phyloP scores from a whole-genome alignment of 2,888 invertebrate genomes.

The Drosophila nigricruria region DNA sequence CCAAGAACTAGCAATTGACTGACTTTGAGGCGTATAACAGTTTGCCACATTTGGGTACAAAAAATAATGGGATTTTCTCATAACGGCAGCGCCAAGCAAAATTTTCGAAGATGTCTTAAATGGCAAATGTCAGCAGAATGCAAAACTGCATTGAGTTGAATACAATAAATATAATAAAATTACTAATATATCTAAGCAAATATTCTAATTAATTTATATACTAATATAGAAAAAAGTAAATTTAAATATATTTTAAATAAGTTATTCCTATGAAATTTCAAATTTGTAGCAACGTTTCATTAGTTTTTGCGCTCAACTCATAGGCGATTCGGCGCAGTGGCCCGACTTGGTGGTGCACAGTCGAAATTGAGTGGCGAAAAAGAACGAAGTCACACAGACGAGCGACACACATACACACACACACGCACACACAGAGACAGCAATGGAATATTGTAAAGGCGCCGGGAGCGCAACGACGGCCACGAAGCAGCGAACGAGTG shows the following conservation, averaged over 20 bases:
- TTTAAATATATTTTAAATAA: background rate
- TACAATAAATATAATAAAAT: background rate
- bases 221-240: background rate
- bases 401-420: slow-evolving; percentile 9
- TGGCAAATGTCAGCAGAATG: background rate
- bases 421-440: background rate
- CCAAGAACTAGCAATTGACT: background rate
- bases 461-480: slow-evolving; percentile 40
- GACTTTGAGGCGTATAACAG: slow-evolving; percentile 58
- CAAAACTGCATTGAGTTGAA: background rate
- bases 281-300: slow-evolving; percentile 41
- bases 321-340: slow-evolving; percentile 79
- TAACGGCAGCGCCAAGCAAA: background rate
- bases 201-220: background rate
- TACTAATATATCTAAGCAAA: no score
- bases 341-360: slow-evolving; percentile 68
- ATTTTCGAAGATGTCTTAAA: slow-evolving; percentile 19
- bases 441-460: slow-evolving; percentile 32
- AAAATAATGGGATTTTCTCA: slow-evolving; percentile 66
- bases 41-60: slow-evolving; percentile 36
- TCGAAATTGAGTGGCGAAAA: slow-evolving; percentile 37
- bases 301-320: slow-evolving; percentile 40
- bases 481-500: slow-evolving; percentile 34
- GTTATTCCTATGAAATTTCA: slow-evolving; percentile 33
- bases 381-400: slow-evolving; percentile 36